These are phyloP conservation scores for Atethmia centrago DNA, from an alignment of 2,888 invertebrate genomes.

Conservation along the genomic window DNA sequence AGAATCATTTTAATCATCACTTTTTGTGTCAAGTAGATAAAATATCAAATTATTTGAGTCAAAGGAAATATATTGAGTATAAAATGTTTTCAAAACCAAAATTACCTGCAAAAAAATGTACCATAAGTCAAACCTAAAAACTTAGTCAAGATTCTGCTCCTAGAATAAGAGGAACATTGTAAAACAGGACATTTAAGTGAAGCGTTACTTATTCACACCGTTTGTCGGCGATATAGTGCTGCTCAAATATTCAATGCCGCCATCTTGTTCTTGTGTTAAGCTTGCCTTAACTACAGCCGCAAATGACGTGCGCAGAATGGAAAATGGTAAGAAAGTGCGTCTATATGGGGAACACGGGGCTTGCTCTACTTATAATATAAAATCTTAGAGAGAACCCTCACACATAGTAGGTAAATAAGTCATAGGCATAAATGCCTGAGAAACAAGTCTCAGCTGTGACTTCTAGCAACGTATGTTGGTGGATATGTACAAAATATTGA, in stretches of 20 bases:
- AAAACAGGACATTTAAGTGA: constrained; percentile 49
- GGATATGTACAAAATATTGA: not conserved
- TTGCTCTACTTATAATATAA: not conserved
- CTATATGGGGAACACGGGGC: constrained; percentile 6
- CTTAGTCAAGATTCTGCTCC: constrained; percentile 18
- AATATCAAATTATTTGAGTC: not conserved
- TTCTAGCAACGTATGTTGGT: not conserved
- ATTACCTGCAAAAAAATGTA: not conserved
- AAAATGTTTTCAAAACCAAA: not conserved
- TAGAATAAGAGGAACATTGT: constrained; percentile 44
- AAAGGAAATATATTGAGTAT: not conserved
- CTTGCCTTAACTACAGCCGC: constrained; percentile 55
- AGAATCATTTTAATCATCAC: not conserved
- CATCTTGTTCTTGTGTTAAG: constrained; percentile 61
- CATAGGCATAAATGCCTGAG: constrained; percentile 4
- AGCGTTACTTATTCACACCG: constrained; percentile 60
- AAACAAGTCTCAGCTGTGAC: not conserved
- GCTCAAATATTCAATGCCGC: constrained; percentile 61
- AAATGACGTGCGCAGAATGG: constrained; percentile 54
- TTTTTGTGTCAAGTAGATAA: not conserved
- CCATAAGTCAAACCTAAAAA: constrained; percentile 4
- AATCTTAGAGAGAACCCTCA: constrained; percentile 6
- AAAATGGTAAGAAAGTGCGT: constrained; percentile 35
- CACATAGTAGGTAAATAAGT: constrained; percentile 19
- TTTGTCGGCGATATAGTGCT: constrained; percentile 60